These are phyloP conservation scores for Metaphire vulgaris DNA, from an alignment of 1,140 invertebrate species.

Conservation along the genomic window DNA sequence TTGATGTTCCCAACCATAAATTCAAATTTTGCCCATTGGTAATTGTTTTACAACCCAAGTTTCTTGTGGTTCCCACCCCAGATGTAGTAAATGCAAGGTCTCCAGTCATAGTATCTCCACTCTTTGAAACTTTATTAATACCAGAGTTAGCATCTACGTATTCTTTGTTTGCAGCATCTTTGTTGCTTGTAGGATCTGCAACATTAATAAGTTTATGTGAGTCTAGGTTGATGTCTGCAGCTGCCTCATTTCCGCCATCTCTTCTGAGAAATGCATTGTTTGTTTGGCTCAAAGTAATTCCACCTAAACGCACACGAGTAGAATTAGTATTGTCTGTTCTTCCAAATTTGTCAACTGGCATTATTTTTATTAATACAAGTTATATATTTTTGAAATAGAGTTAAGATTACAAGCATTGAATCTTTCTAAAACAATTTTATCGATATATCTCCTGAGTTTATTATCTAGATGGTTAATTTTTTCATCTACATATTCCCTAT, in stretches of 20 bases:
- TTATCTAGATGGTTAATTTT: not conserved
- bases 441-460: no score
- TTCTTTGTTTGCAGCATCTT: no score
- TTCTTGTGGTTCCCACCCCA: not conserved
- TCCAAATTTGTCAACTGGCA: conserved; percentile 18
- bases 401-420: not conserved
- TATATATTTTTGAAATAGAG: not conserved
- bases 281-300: not conserved
- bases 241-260: not conserved
- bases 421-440: not conserved
- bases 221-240: not conserved
- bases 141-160: no score
- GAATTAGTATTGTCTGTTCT: not conserved
- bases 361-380: conserved; percentile 13
- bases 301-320: not conserved
- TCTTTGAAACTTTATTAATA: no score
- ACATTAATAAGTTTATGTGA: not conserved
- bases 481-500: not conserved
- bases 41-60: no score
- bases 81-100: not conserved
- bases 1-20: no score
- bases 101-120: no score
- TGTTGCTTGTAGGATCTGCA: no score
- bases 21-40: no score
- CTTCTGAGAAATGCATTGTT: not conserved